Evolutionary conservation across 2,113 vertebrate species (phyloP), one percentile per base, ranked within the genome.

Genomic region (Gobio gobio): DNA sequence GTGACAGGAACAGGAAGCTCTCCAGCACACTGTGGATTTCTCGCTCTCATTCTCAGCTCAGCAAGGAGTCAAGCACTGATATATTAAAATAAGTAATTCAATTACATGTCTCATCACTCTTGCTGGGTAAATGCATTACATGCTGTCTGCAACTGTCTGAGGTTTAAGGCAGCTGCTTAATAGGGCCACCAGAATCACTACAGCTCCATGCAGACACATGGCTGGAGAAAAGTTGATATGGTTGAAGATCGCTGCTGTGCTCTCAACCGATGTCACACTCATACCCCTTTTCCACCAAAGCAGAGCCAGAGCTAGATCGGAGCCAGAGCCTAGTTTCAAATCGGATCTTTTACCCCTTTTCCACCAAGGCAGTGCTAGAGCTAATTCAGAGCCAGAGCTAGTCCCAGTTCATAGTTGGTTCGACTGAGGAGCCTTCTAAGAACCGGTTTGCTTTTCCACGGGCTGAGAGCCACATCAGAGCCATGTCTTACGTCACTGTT

Each of bases 11-110:
- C 51, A 78, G 33, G 29, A 78, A 36, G 75, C 4, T 77, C 18
- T 78, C 10, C 22, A 13, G 51, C 54, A 78, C 24, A 80, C 43
- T 47, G 40, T 61, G 54, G 33, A 12, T 61, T 79, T 79, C n/a
- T 47, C 36, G 18, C n/a, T 47, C 78, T 47, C 58, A 63, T 79
- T 79, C 10, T 78, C 51, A 58, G 16, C 78, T 63, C 58, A 47
- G 78, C n/a, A 9, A 79, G 29, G 22, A 79, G 36, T 79, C 33
- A 59, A 63, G 29, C 16, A 45, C 58, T 45, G 56, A 47, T 47
- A 61, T 63, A 79, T 79, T 33, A 26, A 79, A 79, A 45, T 63
- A 45, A 45, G 58, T 61, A 45, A 79, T 79, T 63, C 4, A 45
- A 79, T 79, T 61, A 45, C 33, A 79, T 61, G 33, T 61, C 36